Evolutionary conservation across 2,797 vertebrate genomes (phyloP).

Genomic region (Otolemur crassicaudatus): DNA sequence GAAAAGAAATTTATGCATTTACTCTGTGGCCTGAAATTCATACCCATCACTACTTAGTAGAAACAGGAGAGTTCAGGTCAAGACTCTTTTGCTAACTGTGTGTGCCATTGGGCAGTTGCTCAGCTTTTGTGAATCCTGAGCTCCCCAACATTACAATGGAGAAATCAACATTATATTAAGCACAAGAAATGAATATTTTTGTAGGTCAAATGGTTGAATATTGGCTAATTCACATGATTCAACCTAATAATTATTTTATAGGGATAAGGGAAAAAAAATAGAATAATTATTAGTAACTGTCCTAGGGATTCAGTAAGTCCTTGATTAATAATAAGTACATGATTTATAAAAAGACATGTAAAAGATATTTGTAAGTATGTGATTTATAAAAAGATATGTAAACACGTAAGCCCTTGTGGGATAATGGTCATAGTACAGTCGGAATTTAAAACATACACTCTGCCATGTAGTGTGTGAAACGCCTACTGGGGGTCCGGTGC

Average conservation of each 20-base stretch:
- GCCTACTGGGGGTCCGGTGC: not conserved
- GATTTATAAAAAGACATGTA: constrained; percentile 30
- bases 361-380: not conserved
- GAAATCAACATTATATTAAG: not conserved
- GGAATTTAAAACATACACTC: constrained; percentile 4
- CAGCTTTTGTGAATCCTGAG: not conserved
- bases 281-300: not conserved
- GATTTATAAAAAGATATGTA: constrained; percentile 23
- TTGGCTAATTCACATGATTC: not conserved
- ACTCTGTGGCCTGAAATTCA: not conserved
- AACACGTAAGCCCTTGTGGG: not conserved
- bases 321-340: not conserved
- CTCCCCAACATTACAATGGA: constrained; percentile 6
- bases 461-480: not conserved
- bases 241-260: not conserved
- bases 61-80: not conserved
- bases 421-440: not conserved
- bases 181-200: not conserved
- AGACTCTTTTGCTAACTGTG: not conserved
- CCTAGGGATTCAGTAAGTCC: not conserved
- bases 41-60: not conserved
- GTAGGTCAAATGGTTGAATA: not conserved
- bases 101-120: not conserved
- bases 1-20: not conserved
- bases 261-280: constrained; percentile 3